Conservation (phyloP, 2,888 invertebrate genomes). For the Ephialtes manifestator region DNA sequence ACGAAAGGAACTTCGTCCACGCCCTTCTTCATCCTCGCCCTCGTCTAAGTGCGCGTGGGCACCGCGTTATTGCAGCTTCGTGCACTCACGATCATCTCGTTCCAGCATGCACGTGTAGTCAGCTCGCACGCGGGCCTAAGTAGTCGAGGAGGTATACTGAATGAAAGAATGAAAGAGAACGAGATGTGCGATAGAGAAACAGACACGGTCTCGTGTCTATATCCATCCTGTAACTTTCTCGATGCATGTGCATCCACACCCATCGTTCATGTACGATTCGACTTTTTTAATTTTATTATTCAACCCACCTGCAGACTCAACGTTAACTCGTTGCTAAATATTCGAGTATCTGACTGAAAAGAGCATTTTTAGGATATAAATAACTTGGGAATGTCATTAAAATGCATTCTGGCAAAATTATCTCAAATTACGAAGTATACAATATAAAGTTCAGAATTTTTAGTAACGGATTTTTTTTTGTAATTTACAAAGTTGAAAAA, state of each 20-base stretch:
- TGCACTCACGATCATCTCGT: conserved; percentile 25
- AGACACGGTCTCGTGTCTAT: conserved; percentile 35
- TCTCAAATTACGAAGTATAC: too few species aligned
- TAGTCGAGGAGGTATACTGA: not conserved
- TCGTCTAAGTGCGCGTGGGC: conserved; percentile 56
- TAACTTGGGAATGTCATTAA: not conserved
- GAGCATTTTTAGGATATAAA: not conserved
- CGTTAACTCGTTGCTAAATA: conserved; percentile 5
- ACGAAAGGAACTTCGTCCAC: conserved; percentile 48
- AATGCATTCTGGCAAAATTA: not conserved
- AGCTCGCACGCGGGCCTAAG: conserved; percentile 23
- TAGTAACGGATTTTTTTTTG: not conserved
- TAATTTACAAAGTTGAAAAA: too few species aligned
- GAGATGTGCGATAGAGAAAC: conserved; percentile 15
- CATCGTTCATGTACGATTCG: conserved; percentile 26
- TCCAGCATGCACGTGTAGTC: conserved; percentile 10
- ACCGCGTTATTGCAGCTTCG: conserved; percentile 32
- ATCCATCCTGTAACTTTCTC: conserved; percentile 38
- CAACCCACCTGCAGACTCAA: conserved; percentile 13
- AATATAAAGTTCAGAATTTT: too few species aligned
- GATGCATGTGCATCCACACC: conserved; percentile 41
- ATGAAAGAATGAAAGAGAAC: conserved; percentile 21
- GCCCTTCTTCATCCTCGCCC: conserved; percentile 45
- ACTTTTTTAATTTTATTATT: not conserved
- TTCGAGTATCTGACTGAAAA: not conserved